Evolutionary conservation across 2,888 invertebrate species (phyloP).

Genomic region (Eristalis pertinax): DNA sequence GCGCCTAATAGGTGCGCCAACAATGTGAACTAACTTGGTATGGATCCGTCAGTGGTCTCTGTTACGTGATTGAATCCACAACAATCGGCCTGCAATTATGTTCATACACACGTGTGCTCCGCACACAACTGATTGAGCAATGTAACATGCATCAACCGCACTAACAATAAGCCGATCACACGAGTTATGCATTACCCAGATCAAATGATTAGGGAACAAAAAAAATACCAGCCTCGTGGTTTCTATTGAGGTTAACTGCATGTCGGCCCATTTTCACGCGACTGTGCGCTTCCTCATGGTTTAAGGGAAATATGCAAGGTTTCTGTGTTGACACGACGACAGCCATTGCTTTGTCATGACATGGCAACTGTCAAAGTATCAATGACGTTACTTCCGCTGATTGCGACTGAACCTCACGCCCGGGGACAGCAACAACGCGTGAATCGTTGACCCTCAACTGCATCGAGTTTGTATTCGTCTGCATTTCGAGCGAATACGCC

Average conservation of each 20-base stretch:
- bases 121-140: not conserved
- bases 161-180: conserved; percentile 38
- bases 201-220: conserved; percentile 14
- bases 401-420: not conserved
- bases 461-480: not conserved
- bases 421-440: not conserved
- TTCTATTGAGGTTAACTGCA: conserved; percentile 12
- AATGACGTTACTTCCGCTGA: not conserved
- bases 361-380: not conserved
- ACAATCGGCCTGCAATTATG: not conserved
- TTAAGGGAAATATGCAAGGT: not conserved
- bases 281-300: not conserved
- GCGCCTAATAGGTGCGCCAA: no score
- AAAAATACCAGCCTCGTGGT: not conserved
- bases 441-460: conserved; percentile 21
- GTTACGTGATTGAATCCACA: not conserved
- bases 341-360: no score
- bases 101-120: not conserved
- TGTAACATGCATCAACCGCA: conserved; percentile 22
- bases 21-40: not conserved
- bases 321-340: not conserved
- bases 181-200: conserved; percentile 47
- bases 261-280: conserved; percentile 10
- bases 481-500: not conserved
- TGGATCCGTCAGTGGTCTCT: not conserved